These are phyloP conservation scores for Melitaea athalia DNA, from an alignment of 2,888 invertebrate genomes.

Conservation along the genomic window DNA sequence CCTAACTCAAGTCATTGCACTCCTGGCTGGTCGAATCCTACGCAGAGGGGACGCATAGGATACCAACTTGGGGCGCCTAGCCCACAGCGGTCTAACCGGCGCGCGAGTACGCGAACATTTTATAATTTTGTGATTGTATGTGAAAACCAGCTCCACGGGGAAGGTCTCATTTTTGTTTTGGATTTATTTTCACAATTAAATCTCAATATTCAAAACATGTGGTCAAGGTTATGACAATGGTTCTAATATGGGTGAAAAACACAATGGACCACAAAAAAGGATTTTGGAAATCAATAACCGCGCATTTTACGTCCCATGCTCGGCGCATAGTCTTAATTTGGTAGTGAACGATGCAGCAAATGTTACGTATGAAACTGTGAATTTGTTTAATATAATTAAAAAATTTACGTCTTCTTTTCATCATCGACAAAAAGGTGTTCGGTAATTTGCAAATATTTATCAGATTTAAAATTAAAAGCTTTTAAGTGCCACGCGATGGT, in stretches of 20 bases:
- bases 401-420: conserved; percentile 15
- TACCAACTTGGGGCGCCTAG: too few species aligned
- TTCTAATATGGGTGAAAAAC: conserved; percentile 10
- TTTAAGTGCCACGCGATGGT: conserved; percentile 6
- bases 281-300: conserved; percentile 9
- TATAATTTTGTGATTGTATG: too few species aligned
- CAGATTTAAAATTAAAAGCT: conserved; percentile 18
- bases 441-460: conserved; percentile 13
- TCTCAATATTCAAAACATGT: not conserved
- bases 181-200: conserved; percentile 5
- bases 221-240: conserved; percentile 20
- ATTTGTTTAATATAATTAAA: conserved; percentile 12
- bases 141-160: not conserved
- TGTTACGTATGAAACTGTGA: conserved; percentile 2
- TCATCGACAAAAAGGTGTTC: conserved; percentile 12
- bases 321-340: conserved; percentile 15
- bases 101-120: too few species aligned
- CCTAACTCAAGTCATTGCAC: too few species aligned
- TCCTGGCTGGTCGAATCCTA: too few species aligned
- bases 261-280: conserved; percentile 4
- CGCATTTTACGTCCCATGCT: conserved; percentile 4
- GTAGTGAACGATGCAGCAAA: conserved; percentile 9
- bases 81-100: too few species aligned
- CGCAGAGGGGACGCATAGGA: too few species aligned
- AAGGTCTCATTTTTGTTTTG: not conserved